Percentiles rank a stretch among this genome's conserved stretches.
These are phyloP conservation scores for Chelonus formosanus DNA, from an alignment of 2,888 invertebrate genomes.

Conservation along the genomic window DNA sequence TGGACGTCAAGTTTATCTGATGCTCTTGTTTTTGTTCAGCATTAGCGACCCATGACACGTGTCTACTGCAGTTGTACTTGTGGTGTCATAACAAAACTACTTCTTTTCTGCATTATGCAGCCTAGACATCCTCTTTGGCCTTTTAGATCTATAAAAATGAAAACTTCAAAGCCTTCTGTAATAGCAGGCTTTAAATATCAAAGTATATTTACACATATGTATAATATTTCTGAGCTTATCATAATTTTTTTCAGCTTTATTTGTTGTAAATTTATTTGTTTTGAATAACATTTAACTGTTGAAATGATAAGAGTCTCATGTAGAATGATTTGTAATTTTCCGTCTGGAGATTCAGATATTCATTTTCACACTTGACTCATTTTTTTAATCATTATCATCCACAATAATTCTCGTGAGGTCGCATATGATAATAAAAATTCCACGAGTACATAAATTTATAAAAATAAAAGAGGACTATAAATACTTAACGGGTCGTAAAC, in stretches of 20 bases:
- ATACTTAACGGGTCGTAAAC: constrained; percentile 54
- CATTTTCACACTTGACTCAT: constrained; percentile 22
- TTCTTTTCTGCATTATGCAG: neutral
- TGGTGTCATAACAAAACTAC: neutral
- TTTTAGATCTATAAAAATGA: too few relatives aligned
- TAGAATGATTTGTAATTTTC: constrained; percentile 30
- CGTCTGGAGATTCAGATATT: neutral
- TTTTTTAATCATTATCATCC: constrained; percentile 23
- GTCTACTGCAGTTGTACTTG: constrained; percentile 32
- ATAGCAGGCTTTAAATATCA: too few relatives aligned
- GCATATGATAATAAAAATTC: neutral
- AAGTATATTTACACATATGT: too few relatives aligned
- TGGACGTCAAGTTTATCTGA: constrained; percentile 41
- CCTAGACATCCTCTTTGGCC: too few relatives aligned
- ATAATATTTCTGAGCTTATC: too few relatives aligned
- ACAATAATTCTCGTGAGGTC: constrained; percentile 1
- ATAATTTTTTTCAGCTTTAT: too few relatives aligned
- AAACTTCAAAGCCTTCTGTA: too few relatives aligned
- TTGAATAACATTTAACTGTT: too few relatives aligned
- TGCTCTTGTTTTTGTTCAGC: constrained; percentile 52
- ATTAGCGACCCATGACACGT: constrained; percentile 54
- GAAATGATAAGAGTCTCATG: neutral
- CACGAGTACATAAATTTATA: neutral
- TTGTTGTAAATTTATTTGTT: too few relatives aligned
- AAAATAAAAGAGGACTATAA: constrained; percentile 29